Evolutionary conservation across 2,797 vertebrate species (phyloP).

Genomic region (Anguilla obscura): DNA sequence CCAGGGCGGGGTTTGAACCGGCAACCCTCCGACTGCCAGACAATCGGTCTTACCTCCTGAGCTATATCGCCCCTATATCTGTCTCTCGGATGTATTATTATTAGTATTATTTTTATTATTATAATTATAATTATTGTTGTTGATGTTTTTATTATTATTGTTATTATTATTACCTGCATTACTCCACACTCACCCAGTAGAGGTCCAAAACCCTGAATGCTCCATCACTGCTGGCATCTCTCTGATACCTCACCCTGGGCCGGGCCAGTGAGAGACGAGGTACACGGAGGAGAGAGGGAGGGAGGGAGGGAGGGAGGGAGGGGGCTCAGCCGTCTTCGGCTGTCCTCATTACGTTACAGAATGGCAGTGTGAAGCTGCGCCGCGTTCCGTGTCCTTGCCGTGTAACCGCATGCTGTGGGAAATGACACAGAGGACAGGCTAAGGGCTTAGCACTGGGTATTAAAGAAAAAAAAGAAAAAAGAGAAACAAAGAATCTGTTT

Average conservation of each 20-base stretch:
- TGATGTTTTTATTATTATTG: too few species aligned
- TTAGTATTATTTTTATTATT: too few species aligned
- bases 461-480: background rate
- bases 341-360: background rate
- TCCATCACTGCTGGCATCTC: background rate
- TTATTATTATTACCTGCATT: too few species aligned
- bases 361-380: background rate
- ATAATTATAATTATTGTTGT: too few species aligned
- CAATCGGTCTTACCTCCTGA: too few species aligned
- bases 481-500: background rate
- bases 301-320: too few species aligned
- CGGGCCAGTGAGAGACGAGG: background rate
- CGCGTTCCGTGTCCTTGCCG: background rate
- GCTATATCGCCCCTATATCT: too few species aligned
- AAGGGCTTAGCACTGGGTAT: background rate
- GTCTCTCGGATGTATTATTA: too few species aligned
- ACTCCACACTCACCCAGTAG: too few species aligned
- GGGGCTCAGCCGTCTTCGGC: too few species aligned
- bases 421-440: background rate
- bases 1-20: too few species aligned
- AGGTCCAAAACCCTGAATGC: background rate
- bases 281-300: background rate
- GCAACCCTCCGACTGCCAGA: too few species aligned
- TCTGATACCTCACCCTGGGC: background rate
- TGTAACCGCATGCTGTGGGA: background rate